Base-by-base conservation (phyloP, 2,888 invertebrate genomes). In the Steinernema carpocapsae region DNA sequence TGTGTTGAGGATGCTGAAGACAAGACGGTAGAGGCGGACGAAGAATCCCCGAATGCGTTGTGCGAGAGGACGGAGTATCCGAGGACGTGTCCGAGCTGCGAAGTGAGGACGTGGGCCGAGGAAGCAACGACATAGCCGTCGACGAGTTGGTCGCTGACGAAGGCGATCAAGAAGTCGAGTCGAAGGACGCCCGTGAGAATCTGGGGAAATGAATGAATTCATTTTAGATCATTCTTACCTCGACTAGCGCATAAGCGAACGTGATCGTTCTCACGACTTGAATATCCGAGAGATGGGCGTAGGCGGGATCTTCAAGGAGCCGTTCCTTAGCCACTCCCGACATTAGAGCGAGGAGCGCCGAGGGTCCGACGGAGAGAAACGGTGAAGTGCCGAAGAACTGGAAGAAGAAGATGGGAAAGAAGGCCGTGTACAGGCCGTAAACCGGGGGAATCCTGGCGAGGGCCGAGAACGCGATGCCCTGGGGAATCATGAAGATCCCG, bases 391-490 rank as follows among this genome's bases (percentile, higher is more conserved):
- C n/a, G n/a, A n/a, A n/a, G n/a, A n/a, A n/a, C n/a, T n/a, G n/a
- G n/a, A n/a, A n/a, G n/a, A n/a, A n/a, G n/a, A n/a, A n/a, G 0
- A 94, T 93, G 0, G 95, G 94, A 88, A 95, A 94, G 89, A 95
- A 94, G 0, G 94, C 94, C 91, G 93, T 93, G 88, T 94, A 94
- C 17, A 91, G 88, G 3, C 91, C 91, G 81, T 87, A 88, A 17
- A 90, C 88, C 12, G 90, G 89, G 19, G 87, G 86, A 12, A 90
- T 80, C 2, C 87, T 88, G 7, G 89, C 89, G 80, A 90, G 83
- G 79, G 89, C 85, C 26, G 89, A 89, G 84, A 90, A 90, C 0
- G 90, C 90, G 88, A 90, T 89, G 88, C 93, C 94, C 91, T 94
- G 94, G 0, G 94, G 94, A 88, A 94, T 93, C 85, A 94, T 93